Percentiles rank a stretch among this genome's conserved stretches.
Evolutionary conservation across 2,888 invertebrate species (phyloP).

Genomic region (Nasonovia ribisnigri): DNA sequence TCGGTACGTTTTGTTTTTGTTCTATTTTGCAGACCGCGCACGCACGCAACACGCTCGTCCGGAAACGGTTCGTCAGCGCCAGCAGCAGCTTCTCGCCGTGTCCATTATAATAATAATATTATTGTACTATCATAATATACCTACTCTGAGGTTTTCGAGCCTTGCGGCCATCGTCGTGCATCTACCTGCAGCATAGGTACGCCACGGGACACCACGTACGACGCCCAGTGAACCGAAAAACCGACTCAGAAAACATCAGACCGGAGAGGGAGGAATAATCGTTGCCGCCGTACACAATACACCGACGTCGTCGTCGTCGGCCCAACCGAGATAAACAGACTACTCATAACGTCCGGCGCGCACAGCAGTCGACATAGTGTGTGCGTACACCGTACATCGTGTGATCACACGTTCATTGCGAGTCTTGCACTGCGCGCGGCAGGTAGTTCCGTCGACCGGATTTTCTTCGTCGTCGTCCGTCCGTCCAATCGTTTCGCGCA

Average conservation of each 20-base stretch:
- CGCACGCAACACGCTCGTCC: background rate
- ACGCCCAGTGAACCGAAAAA: background rate
- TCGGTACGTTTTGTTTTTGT: background rate
- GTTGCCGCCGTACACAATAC: background rate
- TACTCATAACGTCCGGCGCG: background rate
- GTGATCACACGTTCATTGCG: background rate
- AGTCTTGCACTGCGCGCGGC: background rate
- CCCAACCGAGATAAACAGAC: background rate
- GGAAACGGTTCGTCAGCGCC: background rate
- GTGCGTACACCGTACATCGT: background rate
- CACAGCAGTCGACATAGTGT: background rate
- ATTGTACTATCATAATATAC: background rate
- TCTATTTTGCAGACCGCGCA: background rate
- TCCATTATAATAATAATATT: background rate
- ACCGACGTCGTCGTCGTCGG: background rate
- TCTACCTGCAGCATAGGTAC: background rate
- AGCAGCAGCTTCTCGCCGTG: background rate
- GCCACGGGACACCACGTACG: background rate
- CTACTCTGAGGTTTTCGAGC: background rate
- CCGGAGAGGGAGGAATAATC: background rate
- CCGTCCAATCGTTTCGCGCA: background rate
- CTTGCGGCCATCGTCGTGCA: background rate
- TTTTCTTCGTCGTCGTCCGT: background rate
- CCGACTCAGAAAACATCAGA: background rate
- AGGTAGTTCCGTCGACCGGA: background rate